Base-by-base conservation (phyloP, 2,888 invertebrate species). In the Melipona beecheii region DNA sequence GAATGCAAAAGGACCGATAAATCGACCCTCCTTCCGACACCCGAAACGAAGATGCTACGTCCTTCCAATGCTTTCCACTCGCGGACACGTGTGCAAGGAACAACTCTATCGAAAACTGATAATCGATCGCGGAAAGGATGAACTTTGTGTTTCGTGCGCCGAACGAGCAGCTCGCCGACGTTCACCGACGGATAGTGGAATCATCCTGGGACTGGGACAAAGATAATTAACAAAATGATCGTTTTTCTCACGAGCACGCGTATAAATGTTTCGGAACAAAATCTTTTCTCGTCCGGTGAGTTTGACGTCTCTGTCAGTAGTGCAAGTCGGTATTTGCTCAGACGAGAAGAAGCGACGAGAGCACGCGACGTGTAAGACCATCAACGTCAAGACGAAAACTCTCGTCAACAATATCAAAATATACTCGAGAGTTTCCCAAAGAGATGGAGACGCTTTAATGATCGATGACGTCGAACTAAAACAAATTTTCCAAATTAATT, bases 1-100 rank as follows among this genome's bases (percentile, higher is more conserved):
- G 89, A 86, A 89, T 87, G 80, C 74, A 78, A 89, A 86, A 85
- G 85, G 83, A 86, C 81, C 86, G 80, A 90, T 89, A 89, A 90
- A 89, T 89, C 83, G 86, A 85, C 75, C 82, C 81, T 84, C 80
- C 87, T 88, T 86, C 82, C 90, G 84, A 83, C 87, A 72, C 68
- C 83, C 75, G 58, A 62, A 74, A 82, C 87, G 76, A 89, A 85
- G 76, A 85, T 78, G 84, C 75, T 85, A 78, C 88, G 78, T 85
- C 83, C 78, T 83, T 85, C 75, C 72, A 36, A 58, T 69, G 58
- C 60, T 77, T 75, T 73, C 72, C 73, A 70, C 75, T 78, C 65
- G 75, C 83, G 66, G 56, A 58, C 36, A 72, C 50, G 21, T 52
- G 36, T 17, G 56, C n/a, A 5, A 71, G 36, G n/a, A 43, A 68